These are phyloP conservation scores for Ceratoteleas bidentatus DNA, from an alignment of 1,140 invertebrate genomes.

Conservation along the genomic window DNA sequence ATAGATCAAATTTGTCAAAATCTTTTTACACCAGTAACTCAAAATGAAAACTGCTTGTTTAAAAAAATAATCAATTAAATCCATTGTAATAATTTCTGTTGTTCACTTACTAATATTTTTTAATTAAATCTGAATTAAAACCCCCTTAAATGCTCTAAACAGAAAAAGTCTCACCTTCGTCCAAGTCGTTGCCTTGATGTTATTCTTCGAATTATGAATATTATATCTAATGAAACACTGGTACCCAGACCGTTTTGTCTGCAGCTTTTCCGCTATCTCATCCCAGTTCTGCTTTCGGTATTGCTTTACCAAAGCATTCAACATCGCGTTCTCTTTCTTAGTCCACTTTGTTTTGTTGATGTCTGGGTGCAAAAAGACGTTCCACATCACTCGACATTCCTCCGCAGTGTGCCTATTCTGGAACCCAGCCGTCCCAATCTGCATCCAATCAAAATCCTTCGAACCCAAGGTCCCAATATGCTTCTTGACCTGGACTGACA, in stretches of 20 bases:
- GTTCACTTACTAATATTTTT: too few relatives aligned
- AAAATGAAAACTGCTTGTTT: too few relatives aligned
- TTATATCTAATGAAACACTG: constrained; percentile 86
- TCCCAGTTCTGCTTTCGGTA: constrained; percentile 85
- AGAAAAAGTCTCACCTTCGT: constrained; percentile 64
- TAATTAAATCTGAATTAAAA: too few relatives aligned
- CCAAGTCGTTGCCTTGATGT: constrained; percentile 80
- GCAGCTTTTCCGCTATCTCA: constrained; percentile 82
- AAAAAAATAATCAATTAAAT: too few relatives aligned
- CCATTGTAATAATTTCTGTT: too few relatives aligned
- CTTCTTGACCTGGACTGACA: constrained; percentile 65
- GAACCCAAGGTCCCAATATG: constrained; percentile 66
- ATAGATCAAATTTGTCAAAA: too few relatives aligned
- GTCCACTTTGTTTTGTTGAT: constrained; percentile 85
- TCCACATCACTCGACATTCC: constrained; percentile 85
- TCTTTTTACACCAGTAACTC: too few relatives aligned
- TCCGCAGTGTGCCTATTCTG: constrained; percentile 79
- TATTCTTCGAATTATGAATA: constrained; percentile 75
- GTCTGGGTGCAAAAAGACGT: constrained; percentile 84
- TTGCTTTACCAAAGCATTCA: constrained; percentile 79
- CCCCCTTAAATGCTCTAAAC: not conserved
- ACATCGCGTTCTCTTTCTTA: constrained; percentile 81
- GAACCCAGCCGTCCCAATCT: constrained; percentile 79
- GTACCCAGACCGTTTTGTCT: constrained; percentile 83
- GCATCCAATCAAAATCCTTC: constrained; percentile 79